Evolutionary conservation across 1,140 invertebrate species (phyloP), one percentile per base, ranked within the genome.

Genomic region (Argopecten irradians): DNA sequence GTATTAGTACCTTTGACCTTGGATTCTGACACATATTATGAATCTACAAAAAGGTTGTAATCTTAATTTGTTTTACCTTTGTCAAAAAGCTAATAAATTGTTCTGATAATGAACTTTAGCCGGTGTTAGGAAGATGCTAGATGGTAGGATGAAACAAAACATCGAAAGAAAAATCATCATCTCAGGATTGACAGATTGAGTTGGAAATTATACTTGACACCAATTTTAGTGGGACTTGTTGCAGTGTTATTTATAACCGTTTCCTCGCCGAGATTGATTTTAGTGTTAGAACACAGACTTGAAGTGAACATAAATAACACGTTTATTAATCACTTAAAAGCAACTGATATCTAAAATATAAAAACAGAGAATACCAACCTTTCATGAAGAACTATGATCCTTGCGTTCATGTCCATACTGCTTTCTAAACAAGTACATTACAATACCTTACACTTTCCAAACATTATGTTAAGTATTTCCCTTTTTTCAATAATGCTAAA

Each of bases 241-340:
- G 22, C 1, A 28, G n/a, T 0, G 55, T 28, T 71, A 16, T 71
- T 46, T 19, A 16, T 5, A 19, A 19, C 22, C 19, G 13, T 46
- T 46, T 46, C 19, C 19, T 46, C 22, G 7, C 28, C n/a, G 5
- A n/a, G n/a, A n/a, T 71, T 3, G n/a, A 71, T 71, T 71, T 28
- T 22, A 71, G 16, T n/a, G 55, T 71, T 71, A 71, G 55, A 71
- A 71, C 55, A 71, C 28, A 28, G 5, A 71, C 55, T 28, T 71
- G 16, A 16, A 46, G 43, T 46, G 13, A 39, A 39, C 36, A 55
- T 22, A 19, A 22, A 55, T 28, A 71, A 71, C n/a, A 16, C 2
- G 43, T 46, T 19, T 46, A 71, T 71, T 71, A 71, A 71, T 71
- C 43, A 46, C 55, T n/a, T 71, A 71, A n/a, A 71, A 71, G 55